Conservation (phyloP, 2,888 invertebrate genomes). For the Microctonus brassicae region DNA sequence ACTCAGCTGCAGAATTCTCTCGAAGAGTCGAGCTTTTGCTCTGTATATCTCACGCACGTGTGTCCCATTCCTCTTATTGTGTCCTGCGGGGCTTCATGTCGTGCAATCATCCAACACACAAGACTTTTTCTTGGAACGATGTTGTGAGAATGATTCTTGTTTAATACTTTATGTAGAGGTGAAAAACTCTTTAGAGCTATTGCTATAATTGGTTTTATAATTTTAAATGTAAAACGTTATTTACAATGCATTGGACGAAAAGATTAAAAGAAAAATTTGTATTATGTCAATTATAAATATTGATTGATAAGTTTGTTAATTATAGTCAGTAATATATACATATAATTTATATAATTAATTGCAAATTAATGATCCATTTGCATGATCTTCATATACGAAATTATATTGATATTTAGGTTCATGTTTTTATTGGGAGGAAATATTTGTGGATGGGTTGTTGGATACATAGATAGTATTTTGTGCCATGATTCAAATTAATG, state of each 20-base stretch:
- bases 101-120: conserved; percentile 48
- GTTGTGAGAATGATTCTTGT: conserved; percentile 7
- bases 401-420: conserved; percentile 18
- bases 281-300: too few species aligned
- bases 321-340: too few species aligned
- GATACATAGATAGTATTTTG: conserved; percentile 51
- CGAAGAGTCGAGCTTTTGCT: conserved; percentile 30
- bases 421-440: too few species aligned
- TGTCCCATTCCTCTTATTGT: conserved; percentile 34
- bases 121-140: conserved; percentile 19
- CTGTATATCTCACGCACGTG: conserved; percentile 45
- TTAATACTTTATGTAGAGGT: conserved; percentile 2
- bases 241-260: neutral
- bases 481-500: conserved; percentile 58
- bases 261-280: neutral
- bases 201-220: neutral
- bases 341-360: conserved; percentile 20
- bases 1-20: conserved; percentile 46
- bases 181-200: neutral
- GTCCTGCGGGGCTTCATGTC: conserved; percentile 43
- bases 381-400: conserved; percentile 23
- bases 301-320: too few species aligned
- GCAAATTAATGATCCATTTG: conserved; percentile 19
- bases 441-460: conserved; percentile 30
- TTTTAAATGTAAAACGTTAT: too few species aligned